Evolutionary conservation across 2,113 vertebrate genomes (phyloP).

Genomic region (Gasterosteus nipponicus): DNA sequence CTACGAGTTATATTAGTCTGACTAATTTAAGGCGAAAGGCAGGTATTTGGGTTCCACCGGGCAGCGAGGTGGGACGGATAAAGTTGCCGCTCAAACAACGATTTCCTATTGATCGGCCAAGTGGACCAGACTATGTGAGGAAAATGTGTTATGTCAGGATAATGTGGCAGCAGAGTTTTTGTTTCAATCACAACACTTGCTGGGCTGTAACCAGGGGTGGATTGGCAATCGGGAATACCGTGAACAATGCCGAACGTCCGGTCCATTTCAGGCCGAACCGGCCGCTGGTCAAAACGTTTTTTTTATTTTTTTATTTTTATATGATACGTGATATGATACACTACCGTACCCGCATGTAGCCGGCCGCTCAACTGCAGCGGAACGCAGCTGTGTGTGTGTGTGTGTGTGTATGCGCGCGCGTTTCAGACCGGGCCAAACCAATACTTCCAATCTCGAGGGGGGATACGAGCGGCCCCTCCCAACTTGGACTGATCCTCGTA

Average conservation of each 20-base stretch:
- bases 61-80: slow-evolving; percentile 70
- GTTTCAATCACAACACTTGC: slow-evolving; percentile 10
- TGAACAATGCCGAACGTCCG: too few relatives aligned
- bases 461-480: neutral
- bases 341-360: too few relatives aligned
- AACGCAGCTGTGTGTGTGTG: too few relatives aligned
- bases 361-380: too few relatives aligned
- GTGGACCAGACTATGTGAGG: slow-evolving; percentile 74
- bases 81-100: slow-evolving; percentile 67
- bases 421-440: too few relatives aligned
- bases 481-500: neutral
- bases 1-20: slow-evolving; percentile 60
- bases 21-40: slow-evolving; percentile 75
- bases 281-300: too few relatives aligned
- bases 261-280: too few relatives aligned
- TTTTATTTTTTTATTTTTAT: too few relatives aligned
- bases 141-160: slow-evolving; percentile 78
- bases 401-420: too few relatives aligned
- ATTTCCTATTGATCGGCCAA: slow-evolving; percentile 74
- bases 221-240: too few relatives aligned
- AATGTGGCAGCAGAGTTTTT: slow-evolving; percentile 62
- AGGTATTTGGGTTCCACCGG: slow-evolving; percentile 71
- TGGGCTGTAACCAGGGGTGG: slow-evolving; percentile 56
- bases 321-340: too few relatives aligned
- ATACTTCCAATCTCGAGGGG: neutral